These are phyloP conservation scores for Dicranocentrus wangi DNA, from an alignment of 2,888 invertebrate species.

Conservation along the genomic window DNA sequence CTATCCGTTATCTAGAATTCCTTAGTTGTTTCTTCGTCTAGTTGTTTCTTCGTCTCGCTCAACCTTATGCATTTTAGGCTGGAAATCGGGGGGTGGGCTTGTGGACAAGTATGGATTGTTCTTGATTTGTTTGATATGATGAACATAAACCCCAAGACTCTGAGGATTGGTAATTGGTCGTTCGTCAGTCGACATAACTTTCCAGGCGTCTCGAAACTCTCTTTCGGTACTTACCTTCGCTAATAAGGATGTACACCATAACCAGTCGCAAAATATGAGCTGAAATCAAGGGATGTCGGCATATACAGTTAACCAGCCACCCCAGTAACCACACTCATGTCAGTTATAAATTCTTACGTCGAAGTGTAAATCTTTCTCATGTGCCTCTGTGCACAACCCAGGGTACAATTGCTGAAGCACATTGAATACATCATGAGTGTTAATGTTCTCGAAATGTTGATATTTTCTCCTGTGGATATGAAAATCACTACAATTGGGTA, in stretches of 20 bases:
- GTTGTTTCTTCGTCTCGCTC: too few species aligned
- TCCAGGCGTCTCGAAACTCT: conserved; percentile 42
- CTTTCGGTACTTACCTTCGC: conserved; percentile 58
- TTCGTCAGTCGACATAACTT: background rate
- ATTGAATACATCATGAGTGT: conserved; percentile 54
- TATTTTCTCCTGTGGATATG: conserved; percentile 24
- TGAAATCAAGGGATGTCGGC: conserved; percentile 47
- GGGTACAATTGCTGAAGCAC: conserved; percentile 62
- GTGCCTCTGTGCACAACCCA: conserved; percentile 38
- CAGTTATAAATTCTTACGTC: conserved; percentile 41
- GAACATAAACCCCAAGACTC: conserved; percentile 45
- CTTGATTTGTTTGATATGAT: conserved; percentile 42
- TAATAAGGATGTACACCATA: conserved; percentile 61
- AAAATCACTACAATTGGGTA: too few species aligned
- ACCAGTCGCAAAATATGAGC: conserved; percentile 71
- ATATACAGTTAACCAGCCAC: background rate
- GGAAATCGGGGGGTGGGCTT: conserved; percentile 27
- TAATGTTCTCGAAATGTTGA: conserved; percentile 50
- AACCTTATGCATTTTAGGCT: background rate
- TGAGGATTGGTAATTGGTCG: conserved; percentile 33
- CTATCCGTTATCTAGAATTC: too few species aligned
- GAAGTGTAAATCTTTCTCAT: conserved; percentile 61
- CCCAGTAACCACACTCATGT: background rate
- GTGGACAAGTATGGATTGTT: conserved; percentile 35
- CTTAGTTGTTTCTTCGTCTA: too few species aligned